phyloP scores from a whole-genome alignment of 2,797 vertebrate species.

The Novumbra hubbsi region DNA sequence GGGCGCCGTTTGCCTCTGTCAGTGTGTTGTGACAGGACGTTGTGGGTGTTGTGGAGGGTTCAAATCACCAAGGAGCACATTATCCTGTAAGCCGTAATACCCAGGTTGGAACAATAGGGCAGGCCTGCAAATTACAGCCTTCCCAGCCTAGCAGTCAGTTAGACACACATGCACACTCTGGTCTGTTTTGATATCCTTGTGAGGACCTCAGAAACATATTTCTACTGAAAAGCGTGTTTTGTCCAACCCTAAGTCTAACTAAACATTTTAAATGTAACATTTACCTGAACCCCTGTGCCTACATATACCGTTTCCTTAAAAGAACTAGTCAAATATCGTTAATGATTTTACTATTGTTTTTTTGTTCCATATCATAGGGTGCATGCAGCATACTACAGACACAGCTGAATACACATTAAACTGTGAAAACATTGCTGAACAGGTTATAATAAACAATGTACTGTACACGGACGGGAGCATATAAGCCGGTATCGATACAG shows the following conservation, averaged over 20 bases:
- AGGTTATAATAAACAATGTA: neutral
- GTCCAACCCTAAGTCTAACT: no score
- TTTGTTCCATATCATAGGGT: no score
- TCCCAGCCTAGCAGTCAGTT: constrained; percentile 64
- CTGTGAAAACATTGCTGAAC: neutral
- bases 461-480: neutral
- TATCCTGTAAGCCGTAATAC: constrained; percentile 85
- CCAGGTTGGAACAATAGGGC: constrained; percentile 78
- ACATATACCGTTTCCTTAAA: no score
- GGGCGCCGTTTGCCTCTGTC: constrained; percentile 32
- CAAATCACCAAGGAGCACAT: constrained; percentile 77
- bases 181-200: no score
- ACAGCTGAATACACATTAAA: neutral
- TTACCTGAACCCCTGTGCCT: no score
- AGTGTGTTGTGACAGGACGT: constrained; percentile 81
- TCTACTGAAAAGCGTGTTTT: no score
- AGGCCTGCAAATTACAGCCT: constrained; percentile 78
- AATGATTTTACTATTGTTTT: no score
- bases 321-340: no score
- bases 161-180: constrained; percentile 13
- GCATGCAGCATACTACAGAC: neutral
- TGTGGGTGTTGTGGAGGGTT: constrained; percentile 76
- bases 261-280: no score
- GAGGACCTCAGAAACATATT: no score
- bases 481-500: neutral